Percentiles rank a stretch among this genome's conserved stretches.
Conservation (phyloP, 64 coral and sea anemone species). For the Porites australiensis region DNA sequence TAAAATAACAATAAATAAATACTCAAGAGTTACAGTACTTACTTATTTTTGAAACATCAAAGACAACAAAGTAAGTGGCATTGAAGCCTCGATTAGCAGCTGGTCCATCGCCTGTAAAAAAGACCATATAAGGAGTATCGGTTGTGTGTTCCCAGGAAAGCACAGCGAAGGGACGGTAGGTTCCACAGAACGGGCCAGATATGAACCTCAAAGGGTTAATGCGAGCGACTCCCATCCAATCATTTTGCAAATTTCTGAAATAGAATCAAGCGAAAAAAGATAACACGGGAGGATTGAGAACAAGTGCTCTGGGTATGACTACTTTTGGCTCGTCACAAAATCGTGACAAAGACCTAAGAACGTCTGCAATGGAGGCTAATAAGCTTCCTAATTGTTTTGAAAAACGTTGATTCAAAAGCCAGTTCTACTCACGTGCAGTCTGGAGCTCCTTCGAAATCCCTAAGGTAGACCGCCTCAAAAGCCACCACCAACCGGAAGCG, state of each 20-base stretch:
- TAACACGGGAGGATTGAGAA: neutral
- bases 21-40: neutral
- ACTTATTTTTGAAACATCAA: constrained; percentile 23
- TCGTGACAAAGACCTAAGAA: too few relatives aligned
- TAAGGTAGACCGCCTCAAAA: neutral
- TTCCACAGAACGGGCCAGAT: constrained; percentile 29
- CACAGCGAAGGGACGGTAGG: neutral
- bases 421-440: constrained; percentile 22
- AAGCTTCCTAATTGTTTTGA: too few relatives aligned
- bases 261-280: neutral
- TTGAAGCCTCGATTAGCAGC: neutral
- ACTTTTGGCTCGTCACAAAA: too few relatives aligned
- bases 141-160: neutral
- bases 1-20: too few relatives aligned
- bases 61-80: neutral
- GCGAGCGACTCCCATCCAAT: neutral
- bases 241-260: constrained; percentile 16
- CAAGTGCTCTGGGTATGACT: too few relatives aligned
- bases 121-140: neutral
- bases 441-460: neutral
- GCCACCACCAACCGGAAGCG: neutral
- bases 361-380: too few relatives aligned
- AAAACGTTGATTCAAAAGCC: too few relatives aligned
- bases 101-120: neutral
- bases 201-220: neutral